Conservation (phyloP, 2,113 vertebrate species). For the Tonatia bakeri region DNA sequence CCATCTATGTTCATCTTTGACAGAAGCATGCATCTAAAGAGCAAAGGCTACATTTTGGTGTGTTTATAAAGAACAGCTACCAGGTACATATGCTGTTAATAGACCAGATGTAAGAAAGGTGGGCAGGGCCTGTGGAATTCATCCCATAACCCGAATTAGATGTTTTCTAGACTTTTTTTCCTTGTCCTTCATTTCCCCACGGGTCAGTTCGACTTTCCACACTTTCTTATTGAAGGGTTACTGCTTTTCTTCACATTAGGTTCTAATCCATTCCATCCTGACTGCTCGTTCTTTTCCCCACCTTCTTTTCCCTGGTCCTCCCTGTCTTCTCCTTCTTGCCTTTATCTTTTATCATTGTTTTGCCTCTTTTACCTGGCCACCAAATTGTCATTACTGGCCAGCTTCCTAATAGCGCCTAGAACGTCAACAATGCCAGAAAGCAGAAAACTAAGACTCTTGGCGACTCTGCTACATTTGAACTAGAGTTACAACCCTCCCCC, state of each 20-base stretch:
- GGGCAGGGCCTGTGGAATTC: not conserved
- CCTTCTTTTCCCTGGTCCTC: not conserved
- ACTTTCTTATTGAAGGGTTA: not conserved
- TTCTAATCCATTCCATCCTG: not conserved
- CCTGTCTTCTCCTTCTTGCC: not conserved
- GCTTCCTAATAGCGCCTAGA: not conserved
- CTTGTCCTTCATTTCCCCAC: not conserved
- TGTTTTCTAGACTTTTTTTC: not conserved
- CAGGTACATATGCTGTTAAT: not conserved
- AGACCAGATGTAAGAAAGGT: not conserved
- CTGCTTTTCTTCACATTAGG: not conserved
- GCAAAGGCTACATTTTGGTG: not conserved
- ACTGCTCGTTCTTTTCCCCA: not conserved
- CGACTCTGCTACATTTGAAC: not conserved
- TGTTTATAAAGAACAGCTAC: not conserved
- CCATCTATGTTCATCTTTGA: not conserved
- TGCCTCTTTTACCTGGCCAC: not conserved
- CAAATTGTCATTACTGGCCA: not conserved
- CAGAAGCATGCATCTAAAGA: not conserved
- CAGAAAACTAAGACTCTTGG: not conserved
- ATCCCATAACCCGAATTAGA: not conserved
- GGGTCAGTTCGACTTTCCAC: not conserved
- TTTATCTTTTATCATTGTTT: not conserved
- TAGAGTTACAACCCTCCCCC: not conserved
- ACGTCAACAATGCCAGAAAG: not conserved